These are phyloP conservation scores for Cyphomyrus discorhynchus DNA, from an alignment of 2,113 vertebrate species.

Conservation along the genomic window DNA sequence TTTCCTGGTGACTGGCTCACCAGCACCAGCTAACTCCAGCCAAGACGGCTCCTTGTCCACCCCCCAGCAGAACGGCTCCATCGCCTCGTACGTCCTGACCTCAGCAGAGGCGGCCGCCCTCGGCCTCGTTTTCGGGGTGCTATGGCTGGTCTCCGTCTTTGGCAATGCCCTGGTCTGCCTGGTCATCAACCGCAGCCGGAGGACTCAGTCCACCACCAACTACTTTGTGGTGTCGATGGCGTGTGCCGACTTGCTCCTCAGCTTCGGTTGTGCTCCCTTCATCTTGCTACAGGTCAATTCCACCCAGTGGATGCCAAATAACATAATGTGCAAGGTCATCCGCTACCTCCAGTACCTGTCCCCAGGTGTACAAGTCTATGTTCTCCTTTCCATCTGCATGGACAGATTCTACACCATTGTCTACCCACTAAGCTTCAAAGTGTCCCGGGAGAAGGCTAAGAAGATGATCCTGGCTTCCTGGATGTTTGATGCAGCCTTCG, in stretches of 20 bases:
- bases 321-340: constrained; percentile 60
- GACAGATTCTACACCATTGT: constrained; percentile 89
- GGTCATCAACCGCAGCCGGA: constrained; percentile 84
- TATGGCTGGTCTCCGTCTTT: constrained; percentile 79
- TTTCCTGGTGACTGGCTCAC: constrained; percentile 27
- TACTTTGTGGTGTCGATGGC: constrained; percentile 93
- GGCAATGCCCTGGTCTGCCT: constrained; percentile 84
- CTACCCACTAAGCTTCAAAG: constrained; percentile 89
- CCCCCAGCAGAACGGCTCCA: constrained; percentile 49
- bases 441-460: constrained; percentile 87
- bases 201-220: constrained; percentile 86
- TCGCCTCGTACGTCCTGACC: constrained; percentile 41
- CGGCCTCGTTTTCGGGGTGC: constrained; percentile 58
- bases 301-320: constrained; percentile 70
- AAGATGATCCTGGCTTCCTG: constrained; percentile 83
- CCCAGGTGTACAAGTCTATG: constrained; percentile 76
- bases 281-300: constrained; percentile 70
- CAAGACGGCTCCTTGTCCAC: constrained; percentile 14
- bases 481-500: constrained; percentile 65
- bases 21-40: constrained; percentile 32
- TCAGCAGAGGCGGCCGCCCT: constrained; percentile 62
- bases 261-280: constrained; percentile 66
- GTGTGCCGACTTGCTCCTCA: constrained; percentile 78
- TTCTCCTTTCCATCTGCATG: constrained; percentile 80
- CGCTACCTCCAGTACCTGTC: constrained; percentile 80